A percentile compares a stretch with the other conserved stretches of the same genome.
phyloP scores from a whole-genome alignment of 2,113 vertebrate genomes.

The Orientallactaga bullata region DNA sequence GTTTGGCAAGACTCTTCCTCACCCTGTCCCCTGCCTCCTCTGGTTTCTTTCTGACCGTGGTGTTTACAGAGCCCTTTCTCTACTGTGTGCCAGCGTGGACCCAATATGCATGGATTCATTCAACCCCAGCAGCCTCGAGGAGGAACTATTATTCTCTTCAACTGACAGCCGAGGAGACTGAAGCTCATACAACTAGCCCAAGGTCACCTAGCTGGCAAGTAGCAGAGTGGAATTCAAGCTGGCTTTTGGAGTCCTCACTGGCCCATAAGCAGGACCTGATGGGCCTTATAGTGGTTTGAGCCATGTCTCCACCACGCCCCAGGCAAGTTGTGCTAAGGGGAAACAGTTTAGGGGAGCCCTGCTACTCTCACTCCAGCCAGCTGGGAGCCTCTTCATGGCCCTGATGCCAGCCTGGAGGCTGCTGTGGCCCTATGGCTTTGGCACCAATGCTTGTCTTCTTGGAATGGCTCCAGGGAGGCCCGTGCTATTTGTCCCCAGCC shows the following conservation, averaged over 20 bases:
- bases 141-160: no score
- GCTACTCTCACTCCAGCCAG: not conserved
- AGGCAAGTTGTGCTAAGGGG: not conserved
- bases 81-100: rapidly evolving
- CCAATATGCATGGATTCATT: rapidly evolving
- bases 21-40: rapidly evolving
- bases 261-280: not conserved
- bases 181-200: not conserved
- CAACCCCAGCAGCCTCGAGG: not conserved
- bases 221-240: not conserved
- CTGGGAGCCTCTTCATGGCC: not conserved
- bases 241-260: not conserved
- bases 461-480: not conserved
- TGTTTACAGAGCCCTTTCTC: not conserved
- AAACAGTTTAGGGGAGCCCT: not conserved
- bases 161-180: not conserved
- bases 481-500: not conserved
- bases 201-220: not conserved
- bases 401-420: not conserved
- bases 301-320: rapidly evolving
- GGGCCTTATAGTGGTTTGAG: not conserved
- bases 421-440: rapidly evolving
- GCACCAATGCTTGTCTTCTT: rapidly evolving
- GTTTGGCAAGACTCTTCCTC: not conserved
- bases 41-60: not conserved